Percentiles rank a stretch among this genome's conserved stretches.
These are phyloP conservation scores for Phania funesta DNA, from an alignment of 2,888 invertebrate genomes.

Conservation along the genomic window DNA sequence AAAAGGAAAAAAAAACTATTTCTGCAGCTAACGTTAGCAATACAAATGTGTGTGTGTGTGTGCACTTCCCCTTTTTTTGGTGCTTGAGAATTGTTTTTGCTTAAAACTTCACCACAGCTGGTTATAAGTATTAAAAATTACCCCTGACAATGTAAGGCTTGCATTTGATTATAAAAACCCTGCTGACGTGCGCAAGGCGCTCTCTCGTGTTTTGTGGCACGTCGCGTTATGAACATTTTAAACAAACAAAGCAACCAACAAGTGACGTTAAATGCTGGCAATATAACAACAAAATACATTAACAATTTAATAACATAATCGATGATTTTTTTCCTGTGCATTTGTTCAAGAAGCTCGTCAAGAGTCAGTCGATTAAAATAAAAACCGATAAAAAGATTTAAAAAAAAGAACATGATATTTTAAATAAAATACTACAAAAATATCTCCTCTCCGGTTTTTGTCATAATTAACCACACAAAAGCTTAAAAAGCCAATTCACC, in stretches of 20 bases:
- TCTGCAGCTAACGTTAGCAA: background rate
- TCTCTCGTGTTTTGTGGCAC: conserved; percentile 69
- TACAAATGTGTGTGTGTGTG: background rate
- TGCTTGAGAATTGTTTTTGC: background rate
- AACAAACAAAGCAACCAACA: conserved; percentile 56
- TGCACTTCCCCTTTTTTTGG: conserved; percentile 24
- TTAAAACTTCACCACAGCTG: conserved; percentile 45
- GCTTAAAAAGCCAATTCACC: conserved; percentile 44
- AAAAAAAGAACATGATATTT: conserved; percentile 12
- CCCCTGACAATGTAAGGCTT: conserved; percentile 60
- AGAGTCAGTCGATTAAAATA: background rate
- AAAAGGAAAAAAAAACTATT: conserved; percentile 12
- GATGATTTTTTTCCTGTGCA: background rate
- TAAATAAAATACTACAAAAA: conserved; percentile 19
- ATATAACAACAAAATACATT: background rate
- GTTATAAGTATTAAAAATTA: conserved; percentile 9
- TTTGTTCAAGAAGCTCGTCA: background rate
- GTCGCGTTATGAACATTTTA: conserved; percentile 64
- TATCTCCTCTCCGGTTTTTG: background rate
- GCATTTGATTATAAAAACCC: conserved; percentile 70
- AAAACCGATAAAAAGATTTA: conserved; percentile 11
- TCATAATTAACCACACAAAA: background rate
- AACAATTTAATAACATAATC: conserved; percentile 6
- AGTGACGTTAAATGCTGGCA: conserved; percentile 19
- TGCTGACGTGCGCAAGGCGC: conserved; percentile 67